A percentile compares a stretch with the other conserved stretches of the same genome.
These are phyloP conservation scores for Sipha maydis DNA, from an alignment of 2,888 invertebrate genomes.

Conservation along the genomic window DNA sequence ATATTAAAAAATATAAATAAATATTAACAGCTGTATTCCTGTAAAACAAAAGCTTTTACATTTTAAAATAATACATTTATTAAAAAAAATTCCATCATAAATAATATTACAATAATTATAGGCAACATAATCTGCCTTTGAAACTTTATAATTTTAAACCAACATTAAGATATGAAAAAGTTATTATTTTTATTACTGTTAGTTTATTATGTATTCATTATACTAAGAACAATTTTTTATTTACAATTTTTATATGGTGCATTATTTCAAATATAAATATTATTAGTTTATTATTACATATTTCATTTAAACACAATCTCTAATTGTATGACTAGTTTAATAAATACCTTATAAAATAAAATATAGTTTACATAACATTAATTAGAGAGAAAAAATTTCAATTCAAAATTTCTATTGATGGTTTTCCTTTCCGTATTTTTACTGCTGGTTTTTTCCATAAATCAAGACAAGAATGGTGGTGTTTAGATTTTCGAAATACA, in stretches of 20 bases:
- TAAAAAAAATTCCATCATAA: not conserved
- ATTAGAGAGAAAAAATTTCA: not conserved
- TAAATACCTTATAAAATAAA: not conserved
- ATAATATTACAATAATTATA: not conserved
- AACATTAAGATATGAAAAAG: not conserved
- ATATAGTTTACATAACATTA: not conserved
- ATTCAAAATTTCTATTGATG: slow-evolving; percentile 32
- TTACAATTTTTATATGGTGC: not conserved
- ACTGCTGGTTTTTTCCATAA: slow-evolving; percentile 18
- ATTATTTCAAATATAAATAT: not conserved
- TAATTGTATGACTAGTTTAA: not conserved
- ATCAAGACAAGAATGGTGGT: slow-evolving; percentile 40
- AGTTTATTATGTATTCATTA: not conserved
- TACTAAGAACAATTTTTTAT: not conserved
- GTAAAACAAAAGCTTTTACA: not conserved
- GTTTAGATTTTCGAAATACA: slow-evolving; percentile 28
- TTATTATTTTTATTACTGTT: not conserved
- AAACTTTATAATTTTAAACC: not conserved
- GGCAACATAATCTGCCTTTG: not conserved
- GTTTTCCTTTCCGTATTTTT: not conserved
- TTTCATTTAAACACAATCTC: not conserved
- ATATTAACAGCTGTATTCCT: not conserved
- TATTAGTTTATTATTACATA: not conserved
- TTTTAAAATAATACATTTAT: not conserved
- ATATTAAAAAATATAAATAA: not conserved